Evolutionary conservation across 2,888 invertebrate genomes (phyloP), one percentile per base, ranked within the genome.

Genomic region (Drosophila neonasuta): DNA sequence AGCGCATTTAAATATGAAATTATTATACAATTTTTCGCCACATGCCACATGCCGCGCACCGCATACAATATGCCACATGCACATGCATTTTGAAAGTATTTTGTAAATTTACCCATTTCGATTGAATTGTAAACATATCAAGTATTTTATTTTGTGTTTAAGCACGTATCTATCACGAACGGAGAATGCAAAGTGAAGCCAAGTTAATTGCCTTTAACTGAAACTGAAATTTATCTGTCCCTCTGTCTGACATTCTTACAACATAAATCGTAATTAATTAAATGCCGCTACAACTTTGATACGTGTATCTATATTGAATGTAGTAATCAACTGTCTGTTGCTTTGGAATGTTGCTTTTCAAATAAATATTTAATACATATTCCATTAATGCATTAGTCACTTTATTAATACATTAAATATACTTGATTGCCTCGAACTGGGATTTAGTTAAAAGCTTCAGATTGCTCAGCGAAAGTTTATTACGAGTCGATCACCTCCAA

Each of bases 1-100:
- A 72, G 75, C 77, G 72, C 68, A 85, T 79, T 85, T 71, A 66
- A 79, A 87, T 72, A 56, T 75, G 49, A 84, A 73, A 76, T 76
- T 84, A 81, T 80, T 83, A 86, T 80, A 84, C 77, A 76, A 75
- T 72, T 80, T 68, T 73, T 41, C 29, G 20, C 44, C 56, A 49
- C 13, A 39, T 45, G 44, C 32, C 54, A 10, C 54, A 44, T 44
- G 17, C 10, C 15, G 13, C 15, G 8, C n/a, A 15, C 42, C n/a
- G 17, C 15, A 20, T 44, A 20, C 32, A 54, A 20, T 9, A 41
- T 41, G 41, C 39, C 56, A 32, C 49, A 59, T 50, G 50, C 44
- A 63, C 51, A 57, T 71, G 74, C 63, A 64, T 70, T 86, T 72
- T 69, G 63, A 80, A 82, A 79, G 76, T 69, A 50, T 79, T 52